A percentile compares a stretch with the other conserved stretches of the same genome.
These are phyloP conservation scores for Temnothorax rugatulus DNA, from an alignment of 2,888 invertebrate genomes.

Conservation along the genomic window DNA sequence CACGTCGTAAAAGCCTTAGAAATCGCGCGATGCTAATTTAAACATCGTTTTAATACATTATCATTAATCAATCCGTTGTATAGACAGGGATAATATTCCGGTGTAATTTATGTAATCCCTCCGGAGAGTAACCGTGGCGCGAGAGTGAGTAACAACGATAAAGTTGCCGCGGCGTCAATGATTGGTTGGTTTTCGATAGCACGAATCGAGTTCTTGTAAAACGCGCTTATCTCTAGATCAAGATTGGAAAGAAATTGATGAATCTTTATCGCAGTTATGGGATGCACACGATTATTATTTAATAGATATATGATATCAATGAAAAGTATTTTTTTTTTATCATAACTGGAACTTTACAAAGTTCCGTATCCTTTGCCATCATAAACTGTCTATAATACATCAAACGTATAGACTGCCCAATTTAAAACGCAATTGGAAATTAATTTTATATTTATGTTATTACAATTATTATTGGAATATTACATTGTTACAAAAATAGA, in stretches of 20 bases:
- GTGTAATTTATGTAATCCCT: slow-evolving; percentile 68
- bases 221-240: slow-evolving; percentile 78
- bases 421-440: background rate
- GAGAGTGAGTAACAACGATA: slow-evolving; percentile 74
- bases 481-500: too few relatives aligned
- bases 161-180: slow-evolving; percentile 66
- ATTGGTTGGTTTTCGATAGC: slow-evolving; percentile 71
- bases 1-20: background rate
- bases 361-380: background rate
- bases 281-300: slow-evolving; percentile 74
- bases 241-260: slow-evolving; percentile 75
- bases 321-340: slow-evolving; percentile 68
- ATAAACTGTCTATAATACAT: background rate
- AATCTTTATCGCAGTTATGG: slow-evolving; percentile 77
- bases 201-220: slow-evolving; percentile 77
- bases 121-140: slow-evolving; percentile 59
- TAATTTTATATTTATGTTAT: background rate
- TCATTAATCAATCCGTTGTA: slow-evolving; percentile 66
- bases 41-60: slow-evolving; percentile 31
- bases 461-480: background rate
- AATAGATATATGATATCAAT: slow-evolving; percentile 53
- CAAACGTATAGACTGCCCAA: background rate
- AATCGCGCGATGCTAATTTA: slow-evolving; percentile 21
- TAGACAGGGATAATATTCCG: slow-evolving; percentile 71
- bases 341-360: slow-evolving; percentile 64